These are phyloP conservation scores for Lethrus apterus DNA, from an alignment of 1,140 invertebrate genomes.

Conservation along the genomic window DNA sequence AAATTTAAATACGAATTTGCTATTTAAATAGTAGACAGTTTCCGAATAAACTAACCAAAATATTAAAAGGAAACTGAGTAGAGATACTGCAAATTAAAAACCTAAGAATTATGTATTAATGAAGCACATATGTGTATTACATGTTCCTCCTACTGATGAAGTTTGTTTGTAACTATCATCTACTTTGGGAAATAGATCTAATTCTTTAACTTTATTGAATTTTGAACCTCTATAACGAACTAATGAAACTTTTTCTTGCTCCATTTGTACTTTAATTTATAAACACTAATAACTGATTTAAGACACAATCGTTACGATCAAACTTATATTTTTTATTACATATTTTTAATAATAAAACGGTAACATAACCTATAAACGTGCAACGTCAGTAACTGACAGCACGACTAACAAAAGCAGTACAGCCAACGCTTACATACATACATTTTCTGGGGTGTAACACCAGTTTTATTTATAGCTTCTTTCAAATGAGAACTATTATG, in stretches of 20 bases:
- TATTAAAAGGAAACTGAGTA: slow-evolving; percentile 73
- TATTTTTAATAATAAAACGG: too few relatives aligned
- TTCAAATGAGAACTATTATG: too few relatives aligned
- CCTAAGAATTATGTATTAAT: slow-evolving; percentile 1
- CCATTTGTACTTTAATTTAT: too few relatives aligned
- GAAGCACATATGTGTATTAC: slow-evolving; percentile 45
- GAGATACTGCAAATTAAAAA: slow-evolving; percentile 57
- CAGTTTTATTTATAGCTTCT: too few relatives aligned
- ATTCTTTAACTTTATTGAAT: slow-evolving; percentile 69
- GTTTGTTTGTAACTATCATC: slow-evolving; percentile 76
- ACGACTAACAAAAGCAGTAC: too few relatives aligned
- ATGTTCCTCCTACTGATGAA: slow-evolving; percentile 72
- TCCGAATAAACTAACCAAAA: slow-evolving; percentile 74
- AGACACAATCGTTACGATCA: too few relatives aligned
- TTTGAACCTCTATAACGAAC: slow-evolving; percentile 55
- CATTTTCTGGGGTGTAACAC: too few relatives aligned
- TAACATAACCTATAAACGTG: too few relatives aligned
- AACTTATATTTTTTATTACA: too few relatives aligned
- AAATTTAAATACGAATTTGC: slow-evolving; percentile 80
- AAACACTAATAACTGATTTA: too few relatives aligned
- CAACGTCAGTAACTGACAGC: too few relatives aligned
- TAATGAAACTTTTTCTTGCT: slow-evolving; percentile 40
- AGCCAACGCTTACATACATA: too few relatives aligned
- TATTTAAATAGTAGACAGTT: slow-evolving; percentile 74
- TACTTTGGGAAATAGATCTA: slow-evolving; percentile 87